Base-by-base conservation (phyloP, 2,113 vertebrate species). In the Labeo catla region DNA sequence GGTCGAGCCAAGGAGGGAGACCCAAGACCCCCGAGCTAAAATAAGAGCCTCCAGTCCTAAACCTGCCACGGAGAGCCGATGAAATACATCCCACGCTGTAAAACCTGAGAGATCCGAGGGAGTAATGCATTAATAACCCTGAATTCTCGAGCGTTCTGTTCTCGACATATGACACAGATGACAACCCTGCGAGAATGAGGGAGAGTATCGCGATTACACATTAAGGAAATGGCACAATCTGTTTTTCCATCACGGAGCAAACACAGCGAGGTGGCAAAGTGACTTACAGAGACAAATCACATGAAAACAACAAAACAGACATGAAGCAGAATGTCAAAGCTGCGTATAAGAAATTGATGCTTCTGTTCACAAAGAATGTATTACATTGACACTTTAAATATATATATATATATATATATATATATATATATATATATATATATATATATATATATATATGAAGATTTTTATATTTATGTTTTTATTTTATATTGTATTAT, bases 21-120 rank as follows among this genome's bases (percentile, higher is more conserved):
- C 76, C 85, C 65, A 73, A 61, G 76, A 68, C 49, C 63, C 47
- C 76, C 1, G 2, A 0, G 23, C 77, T 86, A 86, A 86, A 81
- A 81, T 86, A 86, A 86, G 85, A 12, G 47, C 36, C 77, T 50
- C 65, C 8, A 52, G 36, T 45, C 76, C 50, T 86, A 47, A 86
- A 81, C 52, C 76, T 81, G 85, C 77, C 85, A 86, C 52, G 8
- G 23, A 45, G 65, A 47, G 36, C 23, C 36, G n/a, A 36, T 57
- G 65, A 63, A 86, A 86, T 72, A 61, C 85, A 68, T 45, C 52
- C 85, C 50, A 43, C 19, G 57, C 76, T n/a, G 66, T 86, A 80
- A 86, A 86, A 86, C 84, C 76, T 12, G 61, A 79, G 6, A 28
- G 76, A 80, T 59, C 65, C 23, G 15, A 47, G 28, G 50, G 76